phyloP scores from a whole-genome alignment of 1,140 invertebrate species.

The Lordiphosa mommai region DNA sequence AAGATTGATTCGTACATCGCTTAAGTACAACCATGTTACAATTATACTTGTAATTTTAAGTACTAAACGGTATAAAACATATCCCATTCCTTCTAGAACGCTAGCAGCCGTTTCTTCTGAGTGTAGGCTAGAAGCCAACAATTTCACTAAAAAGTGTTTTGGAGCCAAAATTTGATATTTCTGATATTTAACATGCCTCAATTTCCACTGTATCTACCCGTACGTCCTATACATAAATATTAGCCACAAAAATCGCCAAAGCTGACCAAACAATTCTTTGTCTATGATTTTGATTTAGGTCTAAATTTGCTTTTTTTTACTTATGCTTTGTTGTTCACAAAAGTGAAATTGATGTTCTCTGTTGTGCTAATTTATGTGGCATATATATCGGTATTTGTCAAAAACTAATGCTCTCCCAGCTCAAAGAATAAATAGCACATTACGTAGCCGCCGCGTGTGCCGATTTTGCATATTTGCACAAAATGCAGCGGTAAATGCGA shows the following conservation, averaged over 20 bases:
- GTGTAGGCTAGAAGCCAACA: too few relatives aligned
- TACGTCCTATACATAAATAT: constrained; percentile 24
- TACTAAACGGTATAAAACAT: too few relatives aligned
- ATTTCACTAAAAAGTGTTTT: too few relatives aligned
- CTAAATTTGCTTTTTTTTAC: constrained; percentile 9
- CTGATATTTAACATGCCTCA: background rate
- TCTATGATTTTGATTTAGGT: constrained; percentile 8
- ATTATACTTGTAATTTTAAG: too few relatives aligned
- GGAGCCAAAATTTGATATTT: too few relatives aligned
- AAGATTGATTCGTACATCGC: too few relatives aligned
- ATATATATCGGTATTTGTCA: constrained; percentile 10
- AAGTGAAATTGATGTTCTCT: constrained; percentile 48
- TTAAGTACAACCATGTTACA: too few relatives aligned
- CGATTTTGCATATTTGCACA: constrained; percentile 10
- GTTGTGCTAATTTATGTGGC: constrained; percentile 37
- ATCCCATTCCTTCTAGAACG: too few relatives aligned
- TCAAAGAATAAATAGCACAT: constrained; percentile 46
- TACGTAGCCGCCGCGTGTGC: constrained; percentile 58
- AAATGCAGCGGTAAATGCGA: constrained; percentile 31
- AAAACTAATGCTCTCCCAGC: constrained; percentile 10
- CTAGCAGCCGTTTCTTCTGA: too few relatives aligned
- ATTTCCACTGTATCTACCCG: constrained; percentile 2
- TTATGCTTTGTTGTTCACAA: constrained; percentile 14
- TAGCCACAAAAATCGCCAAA: background rate
- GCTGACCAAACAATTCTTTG: too few relatives aligned